Evolutionary conservation across 2,888 invertebrate genomes (phyloP).

Genomic region (Limnephilus lunatus): DNA sequence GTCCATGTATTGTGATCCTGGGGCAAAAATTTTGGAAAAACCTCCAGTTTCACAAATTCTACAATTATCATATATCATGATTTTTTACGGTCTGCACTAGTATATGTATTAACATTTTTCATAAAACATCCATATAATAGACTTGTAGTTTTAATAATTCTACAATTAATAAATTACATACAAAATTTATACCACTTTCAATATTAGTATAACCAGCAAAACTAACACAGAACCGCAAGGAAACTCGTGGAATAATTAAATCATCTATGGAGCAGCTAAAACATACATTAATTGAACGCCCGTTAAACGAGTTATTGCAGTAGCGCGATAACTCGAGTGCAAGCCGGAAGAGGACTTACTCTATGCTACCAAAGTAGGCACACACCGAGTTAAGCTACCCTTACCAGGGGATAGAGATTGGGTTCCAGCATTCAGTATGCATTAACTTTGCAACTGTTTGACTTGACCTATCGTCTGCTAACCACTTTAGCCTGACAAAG

Average conservation of each 20-base stretch:
- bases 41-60: too few relatives aligned
- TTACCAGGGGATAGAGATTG: not conserved
- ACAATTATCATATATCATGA: too few relatives aligned
- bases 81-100: too few relatives aligned
- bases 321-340: not conserved
- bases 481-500: not conserved
- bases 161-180: not conserved
- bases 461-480: not conserved
- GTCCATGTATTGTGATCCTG: too few relatives aligned
- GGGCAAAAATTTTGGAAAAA: too few relatives aligned
- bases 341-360: not conserved
- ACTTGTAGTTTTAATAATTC: not conserved
- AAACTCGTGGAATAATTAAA: not conserved
- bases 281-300: not conserved
- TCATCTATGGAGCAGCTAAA: not conserved
- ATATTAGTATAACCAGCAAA: not conserved
- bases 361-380: not conserved
- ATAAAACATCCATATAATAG: too few relatives aligned
- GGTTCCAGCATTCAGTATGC: not conserved
- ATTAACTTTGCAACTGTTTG: not conserved
- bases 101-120: too few relatives aligned
- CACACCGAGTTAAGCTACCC: not conserved
- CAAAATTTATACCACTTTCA: not conserved
- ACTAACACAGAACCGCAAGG: not conserved
- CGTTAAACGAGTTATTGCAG: not conserved